phyloP scores from a whole-genome alignment of 2,797 vertebrate species.

The Hyperoplus lanceolatus region DNA sequence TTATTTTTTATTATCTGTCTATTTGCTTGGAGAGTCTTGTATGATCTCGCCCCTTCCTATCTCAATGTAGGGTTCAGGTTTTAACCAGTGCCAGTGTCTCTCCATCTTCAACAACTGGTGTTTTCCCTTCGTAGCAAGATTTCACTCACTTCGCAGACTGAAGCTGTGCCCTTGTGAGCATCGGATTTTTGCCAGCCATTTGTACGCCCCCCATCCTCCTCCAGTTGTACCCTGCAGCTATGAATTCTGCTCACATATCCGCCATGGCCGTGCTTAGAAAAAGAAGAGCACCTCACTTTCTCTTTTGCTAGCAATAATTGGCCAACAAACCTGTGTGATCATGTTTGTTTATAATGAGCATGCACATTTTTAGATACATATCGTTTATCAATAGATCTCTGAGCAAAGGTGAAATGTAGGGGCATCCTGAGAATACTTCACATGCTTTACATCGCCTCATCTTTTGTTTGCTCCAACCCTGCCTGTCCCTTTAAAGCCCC shows the following conservation, averaged over 20 bases:
- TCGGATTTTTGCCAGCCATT: conserved; percentile 62
- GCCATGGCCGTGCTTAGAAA: conserved; percentile 48
- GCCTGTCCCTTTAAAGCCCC: conserved; percentile 38
- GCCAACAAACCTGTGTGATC: conserved; percentile 88
- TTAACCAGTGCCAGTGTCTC: conserved; percentile 7
- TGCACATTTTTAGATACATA: conserved; percentile 86
- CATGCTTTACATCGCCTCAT: conserved; percentile 65
- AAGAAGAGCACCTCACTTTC: conserved; percentile 53
- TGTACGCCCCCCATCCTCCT: conserved; percentile 66
- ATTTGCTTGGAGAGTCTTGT: conserved; percentile 6
- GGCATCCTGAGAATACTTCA: conserved; percentile 35
- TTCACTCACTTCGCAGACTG: conserved; percentile 47
- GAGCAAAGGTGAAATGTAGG: conserved; percentile 85
- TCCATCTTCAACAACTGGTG: conserved; percentile 32
- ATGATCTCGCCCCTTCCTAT: background rate
- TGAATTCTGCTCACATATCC: conserved; percentile 64
- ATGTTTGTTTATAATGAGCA: conserved; percentile 90
- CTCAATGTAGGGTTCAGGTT: conserved; percentile 36
- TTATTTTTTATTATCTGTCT: background rate
- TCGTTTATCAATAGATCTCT: conserved; percentile 81
- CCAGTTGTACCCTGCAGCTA: conserved; percentile 57
- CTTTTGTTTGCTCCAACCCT: conserved; percentile 53
- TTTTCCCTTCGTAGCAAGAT: conserved; percentile 37
- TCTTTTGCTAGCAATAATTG: conserved; percentile 84
- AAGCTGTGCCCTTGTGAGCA: conserved; percentile 52